Evolutionary conservation across 2,113 vertebrate genomes (phyloP), one percentile per base, ranked within the genome.

Genomic region (Coracopsis vasa): DNA sequence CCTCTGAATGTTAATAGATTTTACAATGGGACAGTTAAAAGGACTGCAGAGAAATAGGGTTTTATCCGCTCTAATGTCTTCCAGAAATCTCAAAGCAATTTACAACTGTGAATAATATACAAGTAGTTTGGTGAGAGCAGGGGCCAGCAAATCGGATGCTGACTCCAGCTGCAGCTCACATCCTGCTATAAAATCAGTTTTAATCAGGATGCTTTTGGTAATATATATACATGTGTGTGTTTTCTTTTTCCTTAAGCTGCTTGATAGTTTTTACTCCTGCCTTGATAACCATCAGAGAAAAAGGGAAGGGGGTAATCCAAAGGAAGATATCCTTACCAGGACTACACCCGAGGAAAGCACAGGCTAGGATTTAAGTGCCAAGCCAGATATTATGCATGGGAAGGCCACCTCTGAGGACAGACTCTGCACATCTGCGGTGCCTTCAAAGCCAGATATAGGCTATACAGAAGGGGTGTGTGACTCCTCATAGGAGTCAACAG

Each of bases 71-170:
- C 60, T 83, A 87, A 86, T 74, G 92, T 91, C 93, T 94, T 85
- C 78, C 92, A 97, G 95, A 91, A 92, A 92, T 45, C 89, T 94
- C 95, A 75, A 67, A 94, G 92, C 91, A 91, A 95, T 97, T 97
- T 96, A 72, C 94, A 94, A 64, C 94, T 62, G 93, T 92, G 94
- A 95, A 74, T 85, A 88, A 94, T 44, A 65, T 8, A 33, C n/a
- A 25, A 73, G 70, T 18, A 61, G 83, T 2, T 54, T 21, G 50
- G 84, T 41, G 81, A 81, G 56, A 67, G 80, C 5, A 2, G 9
- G 65, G 94, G 51, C 79, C 47, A 48, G 80, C 79, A 35, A 61
- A 80, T 48, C 8, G 0, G 37, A 25, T 61, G 61, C 83, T 44
- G 91, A 4, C 62, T 89, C 29, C 65, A 45, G 86, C 84, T 87